Evolutionary conservation across 2,113 vertebrate genomes (phyloP).

Genomic region (Dasyprocta punctata): DNA sequence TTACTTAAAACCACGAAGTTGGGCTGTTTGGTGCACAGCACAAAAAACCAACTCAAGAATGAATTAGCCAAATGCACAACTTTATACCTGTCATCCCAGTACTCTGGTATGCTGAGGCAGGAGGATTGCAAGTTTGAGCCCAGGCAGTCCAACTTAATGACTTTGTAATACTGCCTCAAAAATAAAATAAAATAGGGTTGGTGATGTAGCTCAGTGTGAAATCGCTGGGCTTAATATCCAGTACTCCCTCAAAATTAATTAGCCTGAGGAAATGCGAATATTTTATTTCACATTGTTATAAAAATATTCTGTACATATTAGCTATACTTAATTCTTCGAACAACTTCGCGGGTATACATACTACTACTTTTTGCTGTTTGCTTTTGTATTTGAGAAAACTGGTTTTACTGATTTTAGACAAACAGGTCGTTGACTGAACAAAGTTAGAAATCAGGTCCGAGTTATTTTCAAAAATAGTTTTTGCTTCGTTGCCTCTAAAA

Average conservation of each 20-base stretch:
- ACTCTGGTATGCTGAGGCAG: background rate
- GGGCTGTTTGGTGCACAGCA: background rate
- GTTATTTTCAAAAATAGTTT: background rate
- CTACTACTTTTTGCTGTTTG: background rate
- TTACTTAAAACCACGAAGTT: background rate
- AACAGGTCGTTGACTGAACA: background rate
- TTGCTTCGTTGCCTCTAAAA: background rate
- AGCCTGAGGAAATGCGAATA: background rate
- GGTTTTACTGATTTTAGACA: background rate
- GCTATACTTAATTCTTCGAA: background rate
- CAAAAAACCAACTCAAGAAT: background rate
- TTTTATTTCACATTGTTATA: background rate
- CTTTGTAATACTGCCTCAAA: background rate
- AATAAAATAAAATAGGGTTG: background rate
- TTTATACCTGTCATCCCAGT: background rate
- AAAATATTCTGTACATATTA: background rate
- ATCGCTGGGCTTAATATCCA: background rate
- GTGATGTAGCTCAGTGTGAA: background rate
- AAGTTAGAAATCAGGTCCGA: background rate
- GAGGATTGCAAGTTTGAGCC: background rate
- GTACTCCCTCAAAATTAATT: background rate
- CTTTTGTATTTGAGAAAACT: background rate
- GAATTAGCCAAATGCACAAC: background rate
- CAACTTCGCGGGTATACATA: background rate
- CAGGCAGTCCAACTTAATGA: background rate